Base-by-base conservation (phyloP, 2,113 vertebrate genomes). In the Procavia capensis region DNA sequence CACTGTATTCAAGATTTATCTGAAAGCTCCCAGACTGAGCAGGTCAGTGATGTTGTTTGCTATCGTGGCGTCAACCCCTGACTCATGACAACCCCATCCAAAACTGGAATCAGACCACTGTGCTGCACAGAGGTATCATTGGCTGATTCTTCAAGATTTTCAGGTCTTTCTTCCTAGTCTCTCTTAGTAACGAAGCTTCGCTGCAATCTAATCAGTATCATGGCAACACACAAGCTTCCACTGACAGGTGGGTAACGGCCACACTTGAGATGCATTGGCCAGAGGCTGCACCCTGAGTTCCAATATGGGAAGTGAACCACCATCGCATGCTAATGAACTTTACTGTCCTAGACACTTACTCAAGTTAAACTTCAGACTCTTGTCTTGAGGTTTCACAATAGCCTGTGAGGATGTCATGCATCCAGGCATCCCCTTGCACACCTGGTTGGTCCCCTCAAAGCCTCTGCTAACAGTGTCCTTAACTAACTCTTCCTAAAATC, bases 401-500 rank as follows among this genome's bases (percentile, higher is more conserved):
- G 54, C 22, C 24, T 6, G 4, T 14, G 39, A 17, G 7, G 68
- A 22, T 20, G 11, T 43, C 86, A 14, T 47, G 72, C 70, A n/a
- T 27, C 36, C 45, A 31, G 66, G 22, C 59, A 76, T 81, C 31
- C 16, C n/a, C 34, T 47, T 34, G 17, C 6, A 27, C 5, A 34
- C 22, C 6, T n/a, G 1, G 7, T 14, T 17, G 39, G 57, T 29
- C 47, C 25, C 70, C 64, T 68, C 61, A 47, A 47, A 57, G 66
- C 39, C 74, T 85, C 91, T 83, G 27, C 50, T 76, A 31, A 7
- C 25, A 66, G 36, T 27, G n/a, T 43, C 39, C 45, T 72, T 43
- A 78, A 63, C 90, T 66, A 43, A 45, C 83, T 84, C n/a, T 39
- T 88, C 54, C 3, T 45, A 63, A 91, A 92, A 91, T 50, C 74